Percentiles rank a stretch among this genome's conserved stretches.
These are phyloP conservation scores for Apodemus speciosus DNA, from an alignment of 2,113 vertebrate genomes.

Conservation along the genomic window DNA sequence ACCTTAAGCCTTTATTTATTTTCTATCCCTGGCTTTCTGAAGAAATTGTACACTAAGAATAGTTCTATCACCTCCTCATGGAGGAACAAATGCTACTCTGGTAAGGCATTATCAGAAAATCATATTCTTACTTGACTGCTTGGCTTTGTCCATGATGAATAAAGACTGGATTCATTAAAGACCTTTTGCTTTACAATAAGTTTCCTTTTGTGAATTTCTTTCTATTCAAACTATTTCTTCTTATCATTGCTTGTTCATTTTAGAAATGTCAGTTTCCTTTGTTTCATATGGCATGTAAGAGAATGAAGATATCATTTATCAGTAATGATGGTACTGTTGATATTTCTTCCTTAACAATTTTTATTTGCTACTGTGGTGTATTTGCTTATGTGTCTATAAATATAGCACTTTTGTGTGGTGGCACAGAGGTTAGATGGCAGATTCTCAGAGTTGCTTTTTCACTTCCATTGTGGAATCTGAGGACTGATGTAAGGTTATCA, in stretches of 20 bases:
- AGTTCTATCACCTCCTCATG: background rate
- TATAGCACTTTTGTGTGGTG: no score
- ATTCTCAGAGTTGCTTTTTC: background rate
- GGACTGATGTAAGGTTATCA: background rate
- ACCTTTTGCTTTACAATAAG: background rate
- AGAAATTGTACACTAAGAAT: background rate
- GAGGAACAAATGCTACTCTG: background rate
- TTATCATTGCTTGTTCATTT: background rate
- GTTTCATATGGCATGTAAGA: background rate
- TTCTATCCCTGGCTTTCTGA: background rate
- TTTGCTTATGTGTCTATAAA: background rate
- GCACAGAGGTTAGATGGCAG: background rate
- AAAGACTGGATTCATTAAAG: background rate
- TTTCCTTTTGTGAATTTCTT: background rate
- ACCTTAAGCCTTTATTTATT: conserved; percentile 40
- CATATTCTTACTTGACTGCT: background rate
- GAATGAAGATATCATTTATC: background rate
- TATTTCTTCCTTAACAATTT: background rate
- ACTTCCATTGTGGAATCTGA: background rate
- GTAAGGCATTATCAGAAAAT: background rate
- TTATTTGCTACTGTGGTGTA: background rate
- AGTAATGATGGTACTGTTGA: background rate
- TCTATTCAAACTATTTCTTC: background rate
- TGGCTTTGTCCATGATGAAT: conserved; percentile 23
- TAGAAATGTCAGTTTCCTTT: background rate